Evolutionary conservation across 2,797 vertebrate species (phyloP), one percentile per base, ranked within the genome.

Genomic region (Bufotes viridis): DNA sequence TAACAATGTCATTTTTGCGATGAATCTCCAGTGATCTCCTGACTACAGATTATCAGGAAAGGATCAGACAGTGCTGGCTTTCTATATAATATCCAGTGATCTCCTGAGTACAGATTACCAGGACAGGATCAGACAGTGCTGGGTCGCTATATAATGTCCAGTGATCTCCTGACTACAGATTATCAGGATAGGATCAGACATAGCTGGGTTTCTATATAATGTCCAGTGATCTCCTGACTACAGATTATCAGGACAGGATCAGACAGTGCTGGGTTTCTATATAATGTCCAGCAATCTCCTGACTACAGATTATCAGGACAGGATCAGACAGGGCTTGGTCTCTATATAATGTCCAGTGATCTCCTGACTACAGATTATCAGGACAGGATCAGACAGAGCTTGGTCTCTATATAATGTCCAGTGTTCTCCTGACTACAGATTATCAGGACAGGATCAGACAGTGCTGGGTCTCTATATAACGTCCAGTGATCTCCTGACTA

Each of bases 301-400:
- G 18, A 22, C 10, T 75, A 55, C 18, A 29, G 29, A 76, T 76
- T 76, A 76, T 76, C 20, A 76, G 74, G 49, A 76, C 49, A 53
- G 74, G 22, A 76, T 76, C 20, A 78, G 22, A 55, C 42, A n/a
- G 18, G 24, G 22, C 76, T 57, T 1, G 76, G 22, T 24, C 2
- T 78, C 49, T 78, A 58, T 79, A 57, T 79, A 79, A 58, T 58
- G 55, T 79, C n/a, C 15, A 72, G 69, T 7, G 29, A 72, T 42
- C 26, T 72, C 14, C 29, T 72, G 17, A 72, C 69, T 72, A 7
- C 29, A 42, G 29, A 72, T 72, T 72, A 69, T 70, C 67, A 70
- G 67, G 67, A 18, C 67, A 70, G 26, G 13, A 70, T 70, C 26
- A 70, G 26, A 34, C 67, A 70, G 12, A 17, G 67, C 67, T 70